A percentile compares a stretch with the other conserved stretches of the same genome.
Conservation (phyloP, 35 echinoderm and acorn worm genomes). For the Eucidaris tribuloides region DNA sequence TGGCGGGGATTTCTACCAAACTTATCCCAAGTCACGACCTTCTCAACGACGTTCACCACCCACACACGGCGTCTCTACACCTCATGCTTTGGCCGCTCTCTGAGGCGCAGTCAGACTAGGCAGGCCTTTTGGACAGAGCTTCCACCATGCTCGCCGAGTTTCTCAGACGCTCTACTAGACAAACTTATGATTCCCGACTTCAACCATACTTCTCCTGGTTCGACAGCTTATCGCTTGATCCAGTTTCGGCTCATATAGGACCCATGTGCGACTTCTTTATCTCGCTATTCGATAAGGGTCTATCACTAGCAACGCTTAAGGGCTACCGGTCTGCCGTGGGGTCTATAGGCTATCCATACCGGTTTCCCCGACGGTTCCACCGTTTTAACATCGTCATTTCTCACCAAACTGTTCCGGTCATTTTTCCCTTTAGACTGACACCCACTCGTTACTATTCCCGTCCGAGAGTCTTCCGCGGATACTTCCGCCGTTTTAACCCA, state of each 20-base stretch:
- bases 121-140: background rate
- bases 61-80: background rate
- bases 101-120: background rate
- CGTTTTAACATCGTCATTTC: background rate
- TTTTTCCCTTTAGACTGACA: constrained; percentile 11
- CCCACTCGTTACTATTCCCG: background rate
- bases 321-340: constrained; percentile 24
- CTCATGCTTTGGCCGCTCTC: constrained; percentile 20
- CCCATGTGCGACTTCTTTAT: constrained; percentile 11
- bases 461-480: background rate
- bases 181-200: constrained; percentile 22
- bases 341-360: background rate
- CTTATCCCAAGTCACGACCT: background rate
- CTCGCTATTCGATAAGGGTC: background rate
- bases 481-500: background rate
- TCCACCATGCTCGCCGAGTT: background rate
- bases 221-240: background rate
- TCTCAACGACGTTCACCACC: background rate
- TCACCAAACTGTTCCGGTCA: background rate
- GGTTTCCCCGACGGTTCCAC: constrained; percentile 1
- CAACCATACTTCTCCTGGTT: background rate
- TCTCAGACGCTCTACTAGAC: background rate
- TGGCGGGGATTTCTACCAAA: background rate
- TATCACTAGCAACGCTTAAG: background rate
- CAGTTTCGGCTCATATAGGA: background rate